Conservation (phyloP, 2,113 vertebrate species). For the Prolemur simus region DNA sequence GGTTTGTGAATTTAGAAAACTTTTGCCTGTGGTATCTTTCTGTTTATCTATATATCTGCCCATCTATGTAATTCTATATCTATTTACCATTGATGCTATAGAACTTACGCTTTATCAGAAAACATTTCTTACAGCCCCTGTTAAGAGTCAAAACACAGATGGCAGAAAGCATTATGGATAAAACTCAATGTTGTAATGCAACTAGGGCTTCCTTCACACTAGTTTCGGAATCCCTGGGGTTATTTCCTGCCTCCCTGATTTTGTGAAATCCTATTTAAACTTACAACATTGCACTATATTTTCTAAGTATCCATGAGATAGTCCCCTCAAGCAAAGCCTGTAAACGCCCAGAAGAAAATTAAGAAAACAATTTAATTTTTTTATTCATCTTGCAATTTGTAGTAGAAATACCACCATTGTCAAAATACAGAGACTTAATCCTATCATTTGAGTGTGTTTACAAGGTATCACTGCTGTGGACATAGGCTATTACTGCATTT, state of each 20-base stretch:
- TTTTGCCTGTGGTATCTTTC: neutral
- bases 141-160: constrained; percentile 7
- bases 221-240: neutral
- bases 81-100: neutral
- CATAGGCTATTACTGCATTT: neutral
- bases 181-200: neutral
- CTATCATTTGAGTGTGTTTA: neutral
- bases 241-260: neutral
- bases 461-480: neutral
- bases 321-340: neutral
- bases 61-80: neutral
- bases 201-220: neutral
- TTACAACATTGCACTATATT: neutral
- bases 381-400: neutral
- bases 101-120: neutral
- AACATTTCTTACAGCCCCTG: neutral
- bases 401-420: neutral
- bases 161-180: neutral
- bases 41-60: neutral
- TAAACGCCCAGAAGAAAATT: neutral
- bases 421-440: neutral
- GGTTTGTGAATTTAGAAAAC: neutral
- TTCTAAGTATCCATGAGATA: neutral
- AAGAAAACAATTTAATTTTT: neutral
- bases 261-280: neutral